Conservation (phyloP, 2,113 vertebrate genomes). For the Carollia perspicillata region DNA sequence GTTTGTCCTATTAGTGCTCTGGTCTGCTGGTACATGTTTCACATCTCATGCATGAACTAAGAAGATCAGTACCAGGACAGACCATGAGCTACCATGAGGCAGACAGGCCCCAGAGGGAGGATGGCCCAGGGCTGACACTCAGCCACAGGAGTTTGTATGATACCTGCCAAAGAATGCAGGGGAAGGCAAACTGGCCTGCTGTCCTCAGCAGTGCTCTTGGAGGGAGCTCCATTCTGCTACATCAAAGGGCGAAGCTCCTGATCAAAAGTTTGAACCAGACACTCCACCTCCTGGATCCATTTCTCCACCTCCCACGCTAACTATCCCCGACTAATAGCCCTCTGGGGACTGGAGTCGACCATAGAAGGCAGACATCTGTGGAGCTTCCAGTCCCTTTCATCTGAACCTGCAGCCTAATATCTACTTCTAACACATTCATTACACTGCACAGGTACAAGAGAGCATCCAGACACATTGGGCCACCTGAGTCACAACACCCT, state of each 20-base stretch:
- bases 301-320: constrained; percentile 43
- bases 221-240: constrained; percentile 53
- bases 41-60: background rate
- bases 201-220: constrained; percentile 16
- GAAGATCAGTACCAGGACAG: background rate
- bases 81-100: background rate
- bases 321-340: background rate
- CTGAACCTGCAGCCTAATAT: background rate
- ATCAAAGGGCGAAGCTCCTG: constrained; percentile 61
- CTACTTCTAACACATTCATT: background rate
- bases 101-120: background rate
- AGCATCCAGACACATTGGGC: background rate
- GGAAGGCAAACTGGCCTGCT: background rate
- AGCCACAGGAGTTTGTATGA: background rate
- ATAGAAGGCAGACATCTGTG: constrained; percentile 35
- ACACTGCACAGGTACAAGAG: background rate
- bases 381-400: constrained; percentile 23
- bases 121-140: background rate
- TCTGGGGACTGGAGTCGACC: constrained; percentile 1
- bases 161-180: background rate
- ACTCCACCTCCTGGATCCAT: constrained; percentile 48
- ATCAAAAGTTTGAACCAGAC: constrained; percentile 72
- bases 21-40: background rate
- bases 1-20: background rate
- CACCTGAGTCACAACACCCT: background rate